Conservation (phyloP, 2,888 invertebrate species). For the Cryptocephalus primarius region DNA sequence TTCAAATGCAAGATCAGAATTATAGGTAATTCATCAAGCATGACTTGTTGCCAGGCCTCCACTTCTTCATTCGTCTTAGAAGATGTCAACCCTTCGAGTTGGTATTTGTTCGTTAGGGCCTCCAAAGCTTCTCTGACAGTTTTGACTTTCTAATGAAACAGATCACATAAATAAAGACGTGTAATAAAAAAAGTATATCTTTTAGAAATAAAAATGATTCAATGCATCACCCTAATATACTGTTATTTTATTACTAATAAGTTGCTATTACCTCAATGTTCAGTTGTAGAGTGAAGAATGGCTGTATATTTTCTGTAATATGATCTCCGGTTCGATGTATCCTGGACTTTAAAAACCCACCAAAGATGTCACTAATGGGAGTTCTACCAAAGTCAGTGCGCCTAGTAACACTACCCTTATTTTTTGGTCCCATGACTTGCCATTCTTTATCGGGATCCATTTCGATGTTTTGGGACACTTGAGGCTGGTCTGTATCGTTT, state of each 20-base stretch:
- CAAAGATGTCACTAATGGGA: slow-evolving; percentile 87
- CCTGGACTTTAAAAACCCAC: slow-evolving; percentile 79
- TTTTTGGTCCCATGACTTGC: slow-evolving; percentile 77
- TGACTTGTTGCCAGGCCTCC: slow-evolving; percentile 83
- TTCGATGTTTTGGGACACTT: slow-evolving; percentile 25
- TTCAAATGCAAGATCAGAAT: slow-evolving; percentile 87
- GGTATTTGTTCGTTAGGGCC: slow-evolving; percentile 72
- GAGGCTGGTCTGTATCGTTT: slow-evolving; percentile 20
- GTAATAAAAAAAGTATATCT: too few species aligned
- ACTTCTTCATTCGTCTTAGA: slow-evolving; percentile 71
- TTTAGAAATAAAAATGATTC: too few species aligned
- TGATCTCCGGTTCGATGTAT: slow-evolving; percentile 63
- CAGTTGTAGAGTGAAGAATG: slow-evolving; percentile 89
- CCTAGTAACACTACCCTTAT: slow-evolving; percentile 80
- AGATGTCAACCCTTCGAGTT: slow-evolving; percentile 77
- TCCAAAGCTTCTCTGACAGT: slow-evolving; percentile 83
- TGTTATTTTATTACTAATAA: too few species aligned
- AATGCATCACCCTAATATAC: too few species aligned
- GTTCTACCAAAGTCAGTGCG: slow-evolving; percentile 73
- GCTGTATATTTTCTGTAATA: slow-evolving; percentile 85
- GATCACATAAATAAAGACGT: neutral
- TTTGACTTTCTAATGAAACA: slow-evolving; percentile 55
- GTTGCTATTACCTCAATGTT: slow-evolving; percentile 69
- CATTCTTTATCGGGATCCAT: slow-evolving; percentile 48
- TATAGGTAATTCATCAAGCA: slow-evolving; percentile 79